phyloP scores from a whole-genome alignment of 2,113 vertebrate species.

The Oryzias celebensis region DNA sequence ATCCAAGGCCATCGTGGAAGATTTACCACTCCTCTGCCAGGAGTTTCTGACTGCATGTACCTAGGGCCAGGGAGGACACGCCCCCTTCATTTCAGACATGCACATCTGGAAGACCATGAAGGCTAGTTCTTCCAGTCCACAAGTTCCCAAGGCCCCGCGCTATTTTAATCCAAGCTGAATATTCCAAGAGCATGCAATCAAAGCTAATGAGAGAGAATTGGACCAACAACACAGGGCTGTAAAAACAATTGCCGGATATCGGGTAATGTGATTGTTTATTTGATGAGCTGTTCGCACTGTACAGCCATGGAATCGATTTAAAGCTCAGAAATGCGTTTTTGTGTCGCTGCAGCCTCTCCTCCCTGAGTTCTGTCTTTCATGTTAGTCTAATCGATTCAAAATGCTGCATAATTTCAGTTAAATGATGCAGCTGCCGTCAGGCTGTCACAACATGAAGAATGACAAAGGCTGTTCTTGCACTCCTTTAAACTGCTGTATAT shows the following conservation, averaged over 20 bases:
- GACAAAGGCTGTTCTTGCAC: constrained; percentile 14
- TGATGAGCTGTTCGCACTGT: constrained; percentile 38
- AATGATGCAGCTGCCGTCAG: constrained; percentile 36
- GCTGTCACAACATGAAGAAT: constrained; percentile 31
- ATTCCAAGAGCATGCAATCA: constrained; percentile 68
- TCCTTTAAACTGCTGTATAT: constrained; percentile 19
- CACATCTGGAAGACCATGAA: constrained; percentile 72
- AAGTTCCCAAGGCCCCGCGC: constrained; percentile 53
- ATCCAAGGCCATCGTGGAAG: constrained; percentile 59
- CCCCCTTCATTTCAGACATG: constrained; percentile 52
- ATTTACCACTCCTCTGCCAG: constrained; percentile 52
- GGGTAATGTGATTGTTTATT: constrained; percentile 45
- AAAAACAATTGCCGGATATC: constrained; percentile 56
- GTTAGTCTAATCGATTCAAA: constrained; percentile 30
- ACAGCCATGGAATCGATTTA: constrained; percentile 2
- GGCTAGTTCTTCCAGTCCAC: constrained; percentile 38
- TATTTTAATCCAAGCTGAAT: constrained; percentile 62
- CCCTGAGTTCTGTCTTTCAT: constrained; percentile 13
- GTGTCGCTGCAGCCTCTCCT: constrained; percentile 17
- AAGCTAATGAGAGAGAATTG: constrained; percentile 56
- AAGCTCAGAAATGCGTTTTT: constrained; percentile 18
- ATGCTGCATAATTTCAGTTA: constrained; percentile 37
- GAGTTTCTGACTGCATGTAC: constrained; percentile 63
- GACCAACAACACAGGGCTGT: constrained; percentile 51
- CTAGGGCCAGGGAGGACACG: constrained; percentile 50